Conservation (phyloP, 2,113 vertebrate genomes). For the Felis chaus region DNA sequence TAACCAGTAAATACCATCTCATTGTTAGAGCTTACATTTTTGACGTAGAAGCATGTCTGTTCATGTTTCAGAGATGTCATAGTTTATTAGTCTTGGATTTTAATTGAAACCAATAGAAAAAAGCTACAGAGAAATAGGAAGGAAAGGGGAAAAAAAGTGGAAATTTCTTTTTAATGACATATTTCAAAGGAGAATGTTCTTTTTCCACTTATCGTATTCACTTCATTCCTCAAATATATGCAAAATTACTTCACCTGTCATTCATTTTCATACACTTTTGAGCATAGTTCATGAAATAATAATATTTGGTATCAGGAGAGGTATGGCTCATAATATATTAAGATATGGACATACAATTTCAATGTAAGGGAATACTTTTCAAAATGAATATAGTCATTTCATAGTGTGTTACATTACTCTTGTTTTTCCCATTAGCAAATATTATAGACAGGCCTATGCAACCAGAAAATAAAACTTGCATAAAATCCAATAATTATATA, state of each 20-base stretch:
- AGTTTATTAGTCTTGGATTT: conserved; percentile 71
- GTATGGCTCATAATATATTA: neutral
- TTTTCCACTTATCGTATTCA: neutral
- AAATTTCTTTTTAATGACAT: conserved; percentile 66
- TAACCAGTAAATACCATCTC: conserved; percentile 62
- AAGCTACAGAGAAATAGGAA: conserved; percentile 13
- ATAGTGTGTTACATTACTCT: neutral
- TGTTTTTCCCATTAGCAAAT: conserved; percentile 43
- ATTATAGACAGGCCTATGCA: conserved; percentile 7
- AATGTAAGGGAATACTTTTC: neutral
- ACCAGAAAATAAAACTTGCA: neutral
- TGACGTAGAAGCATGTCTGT: conserved; percentile 62
- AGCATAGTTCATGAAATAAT: conserved; percentile 49
- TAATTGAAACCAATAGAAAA: conserved; percentile 60
- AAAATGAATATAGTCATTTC: conserved; percentile 64
- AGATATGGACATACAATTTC: conserved; percentile 30
- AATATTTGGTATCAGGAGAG: conserved; percentile 13
- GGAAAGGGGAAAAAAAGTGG: conserved; percentile 40
- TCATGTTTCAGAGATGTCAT: conserved; percentile 39
- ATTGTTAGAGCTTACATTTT: conserved; percentile 72
- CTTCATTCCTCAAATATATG: conserved; percentile 13
- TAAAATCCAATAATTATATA: neutral
- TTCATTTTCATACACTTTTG: conserved; percentile 48
- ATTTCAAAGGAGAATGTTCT: conserved; percentile 49
- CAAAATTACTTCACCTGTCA: neutral